Conservation (phyloP, 2,888 invertebrate species). For the Nymphalis polychloros region DNA sequence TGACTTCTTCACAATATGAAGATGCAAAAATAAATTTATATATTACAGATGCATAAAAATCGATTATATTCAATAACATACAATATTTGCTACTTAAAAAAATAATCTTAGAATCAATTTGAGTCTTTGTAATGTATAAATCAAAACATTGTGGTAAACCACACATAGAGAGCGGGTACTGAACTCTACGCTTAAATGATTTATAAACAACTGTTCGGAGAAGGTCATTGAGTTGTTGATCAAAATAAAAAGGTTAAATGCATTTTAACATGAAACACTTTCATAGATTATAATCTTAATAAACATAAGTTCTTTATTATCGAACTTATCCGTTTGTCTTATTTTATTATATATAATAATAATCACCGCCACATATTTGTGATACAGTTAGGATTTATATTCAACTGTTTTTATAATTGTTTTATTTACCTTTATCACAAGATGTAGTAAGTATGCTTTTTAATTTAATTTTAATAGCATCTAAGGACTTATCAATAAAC, state of each 20-base stretch:
- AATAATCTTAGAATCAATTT: neutral
- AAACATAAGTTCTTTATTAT: neutral
- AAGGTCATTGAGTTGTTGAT: constrained; percentile 21
- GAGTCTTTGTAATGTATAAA: constrained; percentile 11
- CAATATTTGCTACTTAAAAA: neutral
- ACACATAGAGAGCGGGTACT: constrained; percentile 14
- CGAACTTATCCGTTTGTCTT: no score
- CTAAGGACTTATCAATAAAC: no score
- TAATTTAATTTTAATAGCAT: no score
- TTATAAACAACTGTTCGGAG: constrained; percentile 25
- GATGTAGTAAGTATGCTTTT: no score
- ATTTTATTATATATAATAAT: no score
- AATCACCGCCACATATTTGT: no score
- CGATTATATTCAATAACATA: neutral
- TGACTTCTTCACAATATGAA: no score
- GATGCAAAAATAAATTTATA: no score
- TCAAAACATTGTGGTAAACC: constrained; percentile 28
- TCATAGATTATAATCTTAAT: neutral
- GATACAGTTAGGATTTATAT: no score
- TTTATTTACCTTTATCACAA: no score
- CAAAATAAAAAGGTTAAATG: constrained; percentile 11
- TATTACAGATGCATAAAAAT: no score
- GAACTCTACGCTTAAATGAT: constrained; percentile 13
- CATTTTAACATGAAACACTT: neutral
- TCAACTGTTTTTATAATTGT: no score